A percentile compares a stretch with the other conserved stretches of the same genome.
phyloP scores from a whole-genome alignment of 2,797 vertebrate species.

The Dryobates pubescens region DNA sequence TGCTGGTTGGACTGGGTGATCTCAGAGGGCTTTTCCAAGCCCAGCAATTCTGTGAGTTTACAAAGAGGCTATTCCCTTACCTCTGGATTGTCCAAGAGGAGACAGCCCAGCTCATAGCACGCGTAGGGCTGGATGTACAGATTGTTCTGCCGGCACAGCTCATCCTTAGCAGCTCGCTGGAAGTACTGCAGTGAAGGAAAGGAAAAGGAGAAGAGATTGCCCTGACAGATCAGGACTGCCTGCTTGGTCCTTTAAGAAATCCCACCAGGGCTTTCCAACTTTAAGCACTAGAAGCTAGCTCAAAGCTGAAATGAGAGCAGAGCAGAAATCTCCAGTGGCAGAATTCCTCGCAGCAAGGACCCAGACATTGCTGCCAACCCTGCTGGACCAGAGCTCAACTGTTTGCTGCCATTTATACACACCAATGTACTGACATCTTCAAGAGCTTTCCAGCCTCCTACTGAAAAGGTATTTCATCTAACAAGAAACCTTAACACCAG shows the following conservation, averaged over 20 bases:
- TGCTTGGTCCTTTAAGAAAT: not conserved
- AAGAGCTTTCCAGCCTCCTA: not conserved
- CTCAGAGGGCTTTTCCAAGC: too few species aligned
- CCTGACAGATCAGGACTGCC: not conserved
- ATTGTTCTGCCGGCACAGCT: conserved; percentile 89
- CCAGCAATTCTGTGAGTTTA: not conserved
- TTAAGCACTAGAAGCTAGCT: not conserved
- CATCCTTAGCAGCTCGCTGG: conserved; percentile 90
- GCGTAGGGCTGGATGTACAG: conserved; percentile 94
- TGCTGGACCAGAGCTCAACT: not conserved
- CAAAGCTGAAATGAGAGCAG: not conserved
- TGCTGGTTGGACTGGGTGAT: too few species aligned
- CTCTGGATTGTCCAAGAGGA: conserved; percentile 90
- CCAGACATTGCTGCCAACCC: not conserved
- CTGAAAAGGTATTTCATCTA: not conserved
- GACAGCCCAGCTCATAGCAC: conserved; percentile 95
- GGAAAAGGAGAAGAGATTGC: not conserved
- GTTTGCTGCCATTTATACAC: not conserved
- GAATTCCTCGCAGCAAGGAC: not conserved
- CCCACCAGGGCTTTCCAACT: not conserved
- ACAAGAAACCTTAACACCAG: not conserved
- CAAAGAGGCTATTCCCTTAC: conserved; percentile 58
- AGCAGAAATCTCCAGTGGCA: not conserved
- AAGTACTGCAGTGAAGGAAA: conserved; percentile 84
- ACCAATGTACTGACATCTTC: not conserved